Evolutionary conservation across 2,888 invertebrate genomes (phyloP).

Genomic region (Acanthosepion lycidas): DNA sequence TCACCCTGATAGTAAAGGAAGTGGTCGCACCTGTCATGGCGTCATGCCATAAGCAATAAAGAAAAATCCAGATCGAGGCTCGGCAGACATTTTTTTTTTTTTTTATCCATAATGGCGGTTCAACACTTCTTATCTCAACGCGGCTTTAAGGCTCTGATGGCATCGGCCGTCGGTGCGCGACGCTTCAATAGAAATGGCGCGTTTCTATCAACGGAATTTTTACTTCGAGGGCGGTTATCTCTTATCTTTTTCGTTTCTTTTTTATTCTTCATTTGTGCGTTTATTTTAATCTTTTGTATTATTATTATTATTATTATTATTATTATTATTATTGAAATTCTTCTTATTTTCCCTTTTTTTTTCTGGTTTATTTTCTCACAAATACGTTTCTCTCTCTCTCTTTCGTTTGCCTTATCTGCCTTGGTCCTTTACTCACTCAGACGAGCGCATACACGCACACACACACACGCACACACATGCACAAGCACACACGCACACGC

Average conservation of each 20-base stretch:
- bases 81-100: neutral
- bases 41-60: neutral
- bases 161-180: neutral
- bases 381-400: too few species aligned
- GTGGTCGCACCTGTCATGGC: conserved; percentile 21
- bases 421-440: neutral
- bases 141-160: conserved; percentile 33
- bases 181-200: conserved; percentile 20
- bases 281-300: neutral
- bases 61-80: neutral
- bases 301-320: too few species aligned
- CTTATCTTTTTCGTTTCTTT: neutral
- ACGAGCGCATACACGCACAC: too few species aligned
- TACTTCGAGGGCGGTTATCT: conserved; percentile 10
- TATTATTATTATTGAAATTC: neutral
- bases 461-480: too few species aligned
- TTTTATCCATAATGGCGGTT: neutral
- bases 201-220: neutral
- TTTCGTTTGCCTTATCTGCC: neutral
- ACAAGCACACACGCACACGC: neutral
- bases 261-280: too few species aligned
- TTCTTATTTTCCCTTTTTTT: neutral
- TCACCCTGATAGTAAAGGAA: neutral
- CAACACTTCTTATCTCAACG: neutral
- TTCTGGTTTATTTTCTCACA: neutral